Percentiles rank a stretch among this genome's conserved stretches.
phyloP scores from a whole-genome alignment of 2,888 invertebrate genomes.

The Mesorhabditis sp. region DNA sequence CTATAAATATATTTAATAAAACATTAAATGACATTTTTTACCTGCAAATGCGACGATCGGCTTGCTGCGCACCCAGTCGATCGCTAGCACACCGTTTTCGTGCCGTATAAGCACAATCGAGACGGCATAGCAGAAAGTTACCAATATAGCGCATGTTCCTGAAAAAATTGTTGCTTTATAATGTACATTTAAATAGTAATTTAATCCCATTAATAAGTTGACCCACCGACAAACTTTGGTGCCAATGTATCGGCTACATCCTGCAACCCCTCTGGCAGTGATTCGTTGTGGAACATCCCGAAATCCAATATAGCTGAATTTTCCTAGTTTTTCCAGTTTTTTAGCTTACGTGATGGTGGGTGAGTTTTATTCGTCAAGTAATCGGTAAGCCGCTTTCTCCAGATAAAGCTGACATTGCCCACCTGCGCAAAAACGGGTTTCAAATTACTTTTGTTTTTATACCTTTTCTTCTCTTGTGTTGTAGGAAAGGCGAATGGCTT shows the following conservation, averaged over 20 bases:
- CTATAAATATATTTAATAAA: constrained; percentile 15
- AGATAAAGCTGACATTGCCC: constrained; percentile 40
- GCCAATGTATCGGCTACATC: constrained; percentile 41
- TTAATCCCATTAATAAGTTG: background rate
- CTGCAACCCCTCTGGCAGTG: constrained; percentile 53
- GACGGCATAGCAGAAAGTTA: constrained; percentile 48
- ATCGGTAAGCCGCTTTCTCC: constrained; percentile 45
- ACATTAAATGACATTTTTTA: constrained; percentile 9
- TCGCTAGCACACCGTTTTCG: constrained; percentile 33
- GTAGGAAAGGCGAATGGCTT: constrained; percentile 52
- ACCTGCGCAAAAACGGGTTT: constrained; percentile 14
- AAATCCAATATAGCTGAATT: constrained; percentile 29
- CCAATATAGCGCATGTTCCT: constrained; percentile 43
- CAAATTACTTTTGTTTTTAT: constrained; percentile 17
- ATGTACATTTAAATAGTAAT: background rate
- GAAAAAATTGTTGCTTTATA: constrained; percentile 6
- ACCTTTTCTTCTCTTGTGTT: constrained; percentile 52
- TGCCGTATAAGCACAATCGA: constrained; percentile 51
- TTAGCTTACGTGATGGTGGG: constrained; percentile 41
- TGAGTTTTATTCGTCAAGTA: constrained; percentile 46
- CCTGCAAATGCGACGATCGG: constrained; percentile 51
- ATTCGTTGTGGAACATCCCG: constrained; percentile 54
- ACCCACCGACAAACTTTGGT: constrained; percentile 32
- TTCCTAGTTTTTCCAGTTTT: background rate
- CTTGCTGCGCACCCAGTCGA: constrained; percentile 55